Conservation (phyloP, 2,888 invertebrate species). For the Pocota personata region DNA sequence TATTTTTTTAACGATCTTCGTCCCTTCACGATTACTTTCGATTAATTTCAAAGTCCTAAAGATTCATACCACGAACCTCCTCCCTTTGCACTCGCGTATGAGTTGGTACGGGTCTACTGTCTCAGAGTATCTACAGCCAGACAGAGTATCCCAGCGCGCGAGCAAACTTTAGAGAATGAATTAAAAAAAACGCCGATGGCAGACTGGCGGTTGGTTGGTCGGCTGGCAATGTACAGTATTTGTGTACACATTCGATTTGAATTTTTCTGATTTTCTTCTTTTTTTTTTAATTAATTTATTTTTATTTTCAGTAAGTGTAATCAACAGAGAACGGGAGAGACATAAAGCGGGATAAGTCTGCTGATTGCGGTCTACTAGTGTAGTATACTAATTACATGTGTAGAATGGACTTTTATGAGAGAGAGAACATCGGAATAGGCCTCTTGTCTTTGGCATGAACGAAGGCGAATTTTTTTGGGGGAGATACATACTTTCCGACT, state of each 20-base stretch:
- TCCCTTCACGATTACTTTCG: slow-evolving; percentile 65
- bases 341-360: not conserved
- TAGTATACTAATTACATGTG: slow-evolving; percentile 27
- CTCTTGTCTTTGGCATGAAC: slow-evolving; percentile 1
- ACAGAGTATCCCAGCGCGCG: slow-evolving; percentile 44
- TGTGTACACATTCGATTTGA: slow-evolving; percentile 64
- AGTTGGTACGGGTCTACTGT: slow-evolving; percentile 51
- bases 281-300: slow-evolving; percentile 69
- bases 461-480: not conserved
- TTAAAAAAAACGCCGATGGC: slow-evolving; percentile 48
- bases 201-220: slow-evolving; percentile 51
- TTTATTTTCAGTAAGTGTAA: slow-evolving; percentile 55
- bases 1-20: slow-evolving; percentile 7
- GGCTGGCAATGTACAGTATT: slow-evolving; percentile 54
- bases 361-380: slow-evolving; percentile 28
- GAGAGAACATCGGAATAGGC: not conserved
- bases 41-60: slow-evolving; percentile 59
- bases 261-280: slow-evolving; percentile 62
- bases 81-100: slow-evolving; percentile 64
- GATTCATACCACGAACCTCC: slow-evolving; percentile 56
- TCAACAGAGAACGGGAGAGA: slow-evolving; percentile 16
- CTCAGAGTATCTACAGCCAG: slow-evolving; percentile 54
- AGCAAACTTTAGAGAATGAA: slow-evolving; percentile 66
- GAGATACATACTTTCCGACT: slow-evolving; percentile 13
- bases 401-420: slow-evolving; percentile 9